Evolutionary conservation across 2,113 vertebrate species (phyloP), one percentile per base, ranked within the genome.

Genomic region (Nansenia antarctica): DNA sequence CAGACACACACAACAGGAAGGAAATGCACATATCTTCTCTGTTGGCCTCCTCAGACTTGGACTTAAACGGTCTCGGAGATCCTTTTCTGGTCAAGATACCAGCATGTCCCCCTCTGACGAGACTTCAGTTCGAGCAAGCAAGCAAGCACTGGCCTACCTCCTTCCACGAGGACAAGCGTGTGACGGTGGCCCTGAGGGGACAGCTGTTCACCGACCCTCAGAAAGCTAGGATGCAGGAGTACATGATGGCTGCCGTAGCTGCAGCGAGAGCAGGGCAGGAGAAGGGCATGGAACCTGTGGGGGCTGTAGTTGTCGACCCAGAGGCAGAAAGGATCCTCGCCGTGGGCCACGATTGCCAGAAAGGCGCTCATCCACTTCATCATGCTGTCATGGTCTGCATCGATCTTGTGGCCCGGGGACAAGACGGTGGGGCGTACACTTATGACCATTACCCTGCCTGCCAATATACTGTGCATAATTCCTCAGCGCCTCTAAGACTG

Each of bases 351-450:
- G 95, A 97, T 80, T 93, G 93, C 70, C 69, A 92, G 9, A 8
- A 65, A 0, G 12, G 52, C 0, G 15, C 81, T 53, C 80, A 84
- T 27, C 93, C 93, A 0, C 85, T 97, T 12, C 91, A 94, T 49
- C 95, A 97, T 0, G 94, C 95, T 0, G 88, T 93, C 52, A 96
- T 96, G 93, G 94, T 95, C 5, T 94, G 93, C 54, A 88, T 97
- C 0, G 95, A 97, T 69, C 87, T 96, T 0, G 94, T 96, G 69
- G 95, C 94, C 5, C 80, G 31, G 22, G 81, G 90, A 30, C 95
- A 97, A 74, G 95, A 93, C 0, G 90, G 93, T 0, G 95, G 95
- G 0, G 78, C 87, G 2, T 88, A 93, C 1, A 30, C 61, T 4
- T 91, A 90, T 26, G 53, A 84, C 0, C 30, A 65, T 24, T 87